Base-by-base conservation (phyloP, 2,888 invertebrate genomes). In the Carterocephalus palaemon region DNA sequence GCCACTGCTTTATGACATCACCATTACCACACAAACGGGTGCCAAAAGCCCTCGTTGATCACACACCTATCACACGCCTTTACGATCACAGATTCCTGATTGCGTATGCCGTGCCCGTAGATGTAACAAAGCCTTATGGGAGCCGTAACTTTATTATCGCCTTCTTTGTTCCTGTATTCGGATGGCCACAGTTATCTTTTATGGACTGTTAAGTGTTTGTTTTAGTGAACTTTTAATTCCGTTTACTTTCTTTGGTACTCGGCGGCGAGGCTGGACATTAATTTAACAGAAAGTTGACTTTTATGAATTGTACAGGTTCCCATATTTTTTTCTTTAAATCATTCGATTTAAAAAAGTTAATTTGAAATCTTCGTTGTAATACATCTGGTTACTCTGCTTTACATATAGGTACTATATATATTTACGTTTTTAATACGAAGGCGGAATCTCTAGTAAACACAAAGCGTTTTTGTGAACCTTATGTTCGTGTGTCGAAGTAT, bases 41-140 rank as follows among this genome's bases (percentile, higher is more conserved):
- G 85, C 83, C 82, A 85, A 85, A 85, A 85, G 82, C 73, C 58
- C 72, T 79, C 74, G 70, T 83, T 77, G 70, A 64, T 62, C 64
- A 61, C n/a, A 80, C 82, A 83, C 83, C 66, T 73, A 81, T 81
- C 79, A 75, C 67, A 64, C 60, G 54, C 58, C 72, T 80, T 81
- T 80, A 80, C 71, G 78, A 71, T 68, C 62, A 64, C 62, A 76
- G 81, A 36, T 42, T 34, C 42, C 15, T 26, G 8, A 38, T 45
- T 38, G 46, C 20, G 34, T 39, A 38, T 24, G 23, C n/a, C n/a
- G n/a, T n/a, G n/a, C n/a, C n/a, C n/a, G n/a, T n/a, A n/a, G 5
- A 2, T 2, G 43, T 36, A 28, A 32, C 48, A 41, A 42, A 26
- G 43, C 29, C 52, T 51, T 40, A 53, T 54, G 48, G 48, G 51